Percentiles rank a stretch among this genome's conserved stretches.
These are phyloP conservation scores for Antedon bifida DNA, from an alignment of 35 echinoderm and acorn worm genomes.

Conservation along the genomic window DNA sequence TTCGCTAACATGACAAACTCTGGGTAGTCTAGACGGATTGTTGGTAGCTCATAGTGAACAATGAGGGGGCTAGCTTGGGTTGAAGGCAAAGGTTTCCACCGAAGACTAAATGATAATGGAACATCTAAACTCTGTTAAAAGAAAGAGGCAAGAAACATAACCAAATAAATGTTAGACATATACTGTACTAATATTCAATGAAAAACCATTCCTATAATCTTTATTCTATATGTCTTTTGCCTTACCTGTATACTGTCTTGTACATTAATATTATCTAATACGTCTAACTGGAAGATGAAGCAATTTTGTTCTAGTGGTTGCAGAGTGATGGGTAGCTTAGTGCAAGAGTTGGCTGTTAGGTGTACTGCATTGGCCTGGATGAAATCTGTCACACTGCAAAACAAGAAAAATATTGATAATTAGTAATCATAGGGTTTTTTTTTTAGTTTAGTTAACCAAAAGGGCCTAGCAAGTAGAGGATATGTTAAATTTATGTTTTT, in stretches of 20 bases:
- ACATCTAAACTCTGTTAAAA: neutral
- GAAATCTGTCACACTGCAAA: neutral
- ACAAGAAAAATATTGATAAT: neutral
- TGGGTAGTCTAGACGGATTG: neutral
- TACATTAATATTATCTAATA: neutral
- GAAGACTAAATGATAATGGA: neutral
- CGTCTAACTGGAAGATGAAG: neutral
- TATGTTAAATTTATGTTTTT: too few relatives aligned
- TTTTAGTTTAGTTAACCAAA: too few relatives aligned
- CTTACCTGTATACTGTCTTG: neutral
- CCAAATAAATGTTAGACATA: too few relatives aligned
- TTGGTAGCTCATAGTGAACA: neutral
- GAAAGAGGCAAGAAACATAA: neutral
- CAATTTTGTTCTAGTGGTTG: neutral
- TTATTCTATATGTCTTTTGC: too few relatives aligned
- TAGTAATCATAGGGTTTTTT: too few relatives aligned
- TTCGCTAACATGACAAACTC: neutral
- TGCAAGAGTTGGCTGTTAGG: neutral
- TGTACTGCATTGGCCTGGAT: neutral
- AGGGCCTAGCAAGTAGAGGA: too few relatives aligned
- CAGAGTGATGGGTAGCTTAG: neutral
- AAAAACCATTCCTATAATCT: too few relatives aligned
- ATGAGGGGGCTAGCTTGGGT: neutral
- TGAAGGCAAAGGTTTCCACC: neutral
- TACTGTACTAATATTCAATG: too few relatives aligned